Evolutionary conservation across 2,797 vertebrate species (phyloP).

Genomic region (Acanthurus lineatus): DNA sequence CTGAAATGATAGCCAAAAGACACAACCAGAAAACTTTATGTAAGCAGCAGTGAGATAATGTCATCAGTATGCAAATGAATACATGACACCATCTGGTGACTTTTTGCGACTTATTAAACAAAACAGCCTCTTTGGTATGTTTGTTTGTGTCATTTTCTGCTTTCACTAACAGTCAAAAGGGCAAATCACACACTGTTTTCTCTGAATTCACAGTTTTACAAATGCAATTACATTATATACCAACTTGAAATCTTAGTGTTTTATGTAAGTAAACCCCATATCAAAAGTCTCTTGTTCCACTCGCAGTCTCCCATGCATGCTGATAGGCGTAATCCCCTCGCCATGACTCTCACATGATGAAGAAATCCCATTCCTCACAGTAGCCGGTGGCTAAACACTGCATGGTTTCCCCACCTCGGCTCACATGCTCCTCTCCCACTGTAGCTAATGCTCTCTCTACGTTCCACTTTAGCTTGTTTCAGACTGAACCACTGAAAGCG

Average conservation of each 20-base stretch:
- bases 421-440: constrained; percentile 65
- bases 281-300: constrained; percentile 38
- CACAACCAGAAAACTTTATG: no score
- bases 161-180: no score
- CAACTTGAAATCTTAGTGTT: neutral
- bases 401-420: constrained; percentile 51
- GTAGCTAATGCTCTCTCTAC: constrained; percentile 17
- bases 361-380: constrained; percentile 59
- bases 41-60: no score
- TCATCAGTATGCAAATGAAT: no score
- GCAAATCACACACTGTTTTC: no score
- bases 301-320: constrained; percentile 24
- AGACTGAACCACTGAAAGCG: constrained; percentile 34
- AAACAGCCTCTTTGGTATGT: no score
- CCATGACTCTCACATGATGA: constrained; percentile 87
- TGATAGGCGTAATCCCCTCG: constrained; percentile 69
- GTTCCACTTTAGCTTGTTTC: constrained; percentile 24
- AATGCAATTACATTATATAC: no score
- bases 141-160: no score
- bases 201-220: no score
- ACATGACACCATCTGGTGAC: no score
- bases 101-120: no score
- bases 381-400: constrained; percentile 58
- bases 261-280: constrained; percentile 1
- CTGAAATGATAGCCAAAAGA: no score